Conservation (phyloP, 1,140 invertebrate species). For the Drosophila sechellia region DNA sequence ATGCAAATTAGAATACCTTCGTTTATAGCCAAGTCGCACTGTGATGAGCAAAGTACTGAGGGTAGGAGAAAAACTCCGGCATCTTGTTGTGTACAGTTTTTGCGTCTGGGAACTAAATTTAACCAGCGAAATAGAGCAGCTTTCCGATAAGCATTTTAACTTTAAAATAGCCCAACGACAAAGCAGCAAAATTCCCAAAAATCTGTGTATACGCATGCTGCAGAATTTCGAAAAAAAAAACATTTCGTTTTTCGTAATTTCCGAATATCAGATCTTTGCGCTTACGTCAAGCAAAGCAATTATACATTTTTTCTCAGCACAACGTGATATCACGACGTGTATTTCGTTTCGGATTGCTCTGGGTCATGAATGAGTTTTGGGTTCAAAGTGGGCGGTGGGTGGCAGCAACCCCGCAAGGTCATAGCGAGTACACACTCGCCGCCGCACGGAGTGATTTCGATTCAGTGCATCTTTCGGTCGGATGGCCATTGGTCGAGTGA, state of each 20-base stretch:
- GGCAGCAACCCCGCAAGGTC: slow-evolving; percentile 44
- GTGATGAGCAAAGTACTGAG: background rate
- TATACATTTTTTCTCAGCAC: slow-evolving; percentile 19
- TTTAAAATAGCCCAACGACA: slow-evolving; percentile 23
- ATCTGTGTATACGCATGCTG: slow-evolving; percentile 7
- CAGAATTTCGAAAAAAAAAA: background rate
- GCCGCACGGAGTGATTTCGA: slow-evolving; percentile 2
- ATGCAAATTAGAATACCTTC: background rate
- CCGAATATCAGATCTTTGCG: slow-evolving; percentile 30
- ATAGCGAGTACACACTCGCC: slow-evolving; percentile 27
- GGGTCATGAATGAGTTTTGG: slow-evolving; percentile 11
- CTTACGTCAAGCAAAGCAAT: slow-evolving; percentile 57
- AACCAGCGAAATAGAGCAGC: slow-evolving; percentile 36
- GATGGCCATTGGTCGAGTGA: background rate
- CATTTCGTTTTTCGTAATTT: slow-evolving; percentile 6
- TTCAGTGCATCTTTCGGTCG: slow-evolving; percentile 6
- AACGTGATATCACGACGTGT: slow-evolving; percentile 42
- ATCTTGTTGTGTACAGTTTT: slow-evolving; percentile 16
- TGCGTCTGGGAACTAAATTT: slow-evolving; percentile 23
- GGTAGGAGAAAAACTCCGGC: slow-evolving; percentile 3
- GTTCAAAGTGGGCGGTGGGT: slow-evolving; percentile 4
- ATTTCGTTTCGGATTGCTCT: slow-evolving; percentile 15
- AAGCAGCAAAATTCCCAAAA: slow-evolving; percentile 6
- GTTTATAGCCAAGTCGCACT: slow-evolving; percentile 4
- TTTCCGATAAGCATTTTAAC: slow-evolving; percentile 4